phyloP scores from a whole-genome alignment of 2,888 invertebrate genomes.

The Oligia latruncula region DNA sequence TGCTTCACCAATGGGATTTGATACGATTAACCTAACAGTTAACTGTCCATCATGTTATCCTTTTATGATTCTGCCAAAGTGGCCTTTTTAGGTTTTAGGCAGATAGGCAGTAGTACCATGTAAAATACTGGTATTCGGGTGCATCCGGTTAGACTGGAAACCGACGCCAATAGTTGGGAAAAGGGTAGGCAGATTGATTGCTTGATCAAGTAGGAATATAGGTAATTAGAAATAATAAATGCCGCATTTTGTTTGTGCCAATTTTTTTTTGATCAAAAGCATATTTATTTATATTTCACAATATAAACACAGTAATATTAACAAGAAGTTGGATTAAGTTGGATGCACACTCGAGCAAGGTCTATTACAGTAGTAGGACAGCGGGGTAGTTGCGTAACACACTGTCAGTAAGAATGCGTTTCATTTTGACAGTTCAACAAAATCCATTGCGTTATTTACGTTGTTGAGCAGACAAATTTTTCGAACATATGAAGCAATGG shows the following conservation, averaged over 20 bases:
- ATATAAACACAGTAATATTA: slow-evolving; percentile 10
- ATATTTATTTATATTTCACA: slow-evolving; percentile 26
- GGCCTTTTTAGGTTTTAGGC: neutral
- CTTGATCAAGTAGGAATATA: neutral
- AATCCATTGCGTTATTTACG: too few relatives aligned
- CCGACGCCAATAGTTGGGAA: neutral
- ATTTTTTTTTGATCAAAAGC: slow-evolving; percentile 14
- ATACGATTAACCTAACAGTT: too few relatives aligned
- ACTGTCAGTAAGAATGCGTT: too few relatives aligned
- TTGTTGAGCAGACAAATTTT: too few relatives aligned
- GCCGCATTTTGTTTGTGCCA: neutral
- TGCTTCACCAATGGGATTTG: too few relatives aligned
- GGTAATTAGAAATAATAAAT: slow-evolving; percentile 3
- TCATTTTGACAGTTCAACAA: too few relatives aligned
- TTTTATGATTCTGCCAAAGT: too few relatives aligned
- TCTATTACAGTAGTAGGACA: too few relatives aligned
- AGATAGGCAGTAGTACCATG: neutral
- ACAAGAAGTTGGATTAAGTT: neutral
- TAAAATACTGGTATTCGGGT: neutral
- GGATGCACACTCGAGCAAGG: neutral
- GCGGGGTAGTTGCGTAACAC: too few relatives aligned
- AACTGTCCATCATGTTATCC: too few relatives aligned
- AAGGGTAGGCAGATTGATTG: neutral
- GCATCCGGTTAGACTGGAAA: neutral
- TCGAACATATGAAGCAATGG: too few relatives aligned